These are phyloP conservation scores for Phenganax marumi DNA, from an alignment of 92 coral and sea anemone species.

Conservation along the genomic window DNA sequence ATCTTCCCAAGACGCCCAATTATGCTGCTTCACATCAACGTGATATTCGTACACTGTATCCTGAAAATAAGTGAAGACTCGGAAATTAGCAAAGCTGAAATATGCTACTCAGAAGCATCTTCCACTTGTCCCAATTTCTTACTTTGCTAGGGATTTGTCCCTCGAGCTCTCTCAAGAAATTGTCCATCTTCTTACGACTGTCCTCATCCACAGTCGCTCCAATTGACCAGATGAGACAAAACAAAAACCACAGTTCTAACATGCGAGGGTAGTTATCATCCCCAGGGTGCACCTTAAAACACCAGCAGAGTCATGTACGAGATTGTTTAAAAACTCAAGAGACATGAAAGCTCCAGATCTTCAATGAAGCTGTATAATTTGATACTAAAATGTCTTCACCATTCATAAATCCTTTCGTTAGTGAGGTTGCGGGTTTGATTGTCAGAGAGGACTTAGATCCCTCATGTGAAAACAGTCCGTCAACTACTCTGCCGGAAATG, in stretches of 20 bases:
- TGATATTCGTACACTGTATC: conserved; percentile 99
- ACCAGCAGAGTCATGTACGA: neutral
- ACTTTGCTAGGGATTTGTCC: conserved; percentile 99
- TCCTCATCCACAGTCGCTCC: conserved; percentile 98
- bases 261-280: conserved; percentile 95
- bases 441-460: no score
- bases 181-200: conserved; percentile 99
- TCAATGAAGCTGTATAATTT: neutral
- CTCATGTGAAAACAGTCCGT: no score
- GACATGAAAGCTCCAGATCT: no score
- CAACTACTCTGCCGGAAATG: no score
- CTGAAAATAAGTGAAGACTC: conserved; percentile 22
- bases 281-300: conserved; percentile 72
- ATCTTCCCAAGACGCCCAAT: conserved; percentile 98
- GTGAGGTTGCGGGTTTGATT: no score
- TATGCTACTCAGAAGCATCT: no score
- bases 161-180: conserved; percentile 93
- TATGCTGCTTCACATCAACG: conserved; percentile 89
- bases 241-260: conserved; percentile 96
- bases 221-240: conserved; percentile 96
- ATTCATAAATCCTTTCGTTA: no score
- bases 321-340: no score
- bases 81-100: no score
- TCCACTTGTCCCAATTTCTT: neutral
- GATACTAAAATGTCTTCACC: neutral